Evolutionary conservation across 2,888 invertebrate species (phyloP), one percentile per base, ranked within the genome.

Genomic region (Baccha elongata): DNA sequence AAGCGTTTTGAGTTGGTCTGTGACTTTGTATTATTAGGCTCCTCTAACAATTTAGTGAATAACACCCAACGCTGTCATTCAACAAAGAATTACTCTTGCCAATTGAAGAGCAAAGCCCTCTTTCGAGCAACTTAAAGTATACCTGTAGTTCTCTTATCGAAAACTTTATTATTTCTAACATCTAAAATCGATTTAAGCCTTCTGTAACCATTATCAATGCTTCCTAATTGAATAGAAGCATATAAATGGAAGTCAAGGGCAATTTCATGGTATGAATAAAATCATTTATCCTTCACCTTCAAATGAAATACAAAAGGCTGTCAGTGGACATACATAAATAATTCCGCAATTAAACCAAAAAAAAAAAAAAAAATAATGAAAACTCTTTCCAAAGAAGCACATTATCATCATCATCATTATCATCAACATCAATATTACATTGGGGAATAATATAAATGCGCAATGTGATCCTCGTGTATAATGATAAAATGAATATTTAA

Each of bases 301-400:
- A 44, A 50, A 50, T 21, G 13, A 29, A 50, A 50, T 8, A 10
- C 3, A 13, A 29, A 17, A 8, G 10, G 4, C 29, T 15, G 10
- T 50, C 50, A 29, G 3, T 17, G 10, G 26, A 15, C 3, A 26
- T 26, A n/a, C 26, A 50, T 50, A 5, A 50, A 50, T 26, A 29
- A 48, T 48, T 48, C 50, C 13, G 26, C 29, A 50, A n/a, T 29
- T 29, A n/a, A 23, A 42, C 40, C 15, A 17, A 42, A 42, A 42
- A 7, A 8, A 42, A 3, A 17, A 7, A 42, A 17, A 42, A 13
- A 11, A 29, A 29, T 15, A 50, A 15, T 29, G 10, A 10, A 50
- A 50, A 15, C 26, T 17, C 15, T 50, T 29, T 50, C 23, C 29
- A 29, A 50, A 26, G 6, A 29, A 15, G 6, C 15, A 50, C 23